Base-by-base conservation (phyloP, 2,113 vertebrate species). In the Synchiropus splendidus region DNA sequence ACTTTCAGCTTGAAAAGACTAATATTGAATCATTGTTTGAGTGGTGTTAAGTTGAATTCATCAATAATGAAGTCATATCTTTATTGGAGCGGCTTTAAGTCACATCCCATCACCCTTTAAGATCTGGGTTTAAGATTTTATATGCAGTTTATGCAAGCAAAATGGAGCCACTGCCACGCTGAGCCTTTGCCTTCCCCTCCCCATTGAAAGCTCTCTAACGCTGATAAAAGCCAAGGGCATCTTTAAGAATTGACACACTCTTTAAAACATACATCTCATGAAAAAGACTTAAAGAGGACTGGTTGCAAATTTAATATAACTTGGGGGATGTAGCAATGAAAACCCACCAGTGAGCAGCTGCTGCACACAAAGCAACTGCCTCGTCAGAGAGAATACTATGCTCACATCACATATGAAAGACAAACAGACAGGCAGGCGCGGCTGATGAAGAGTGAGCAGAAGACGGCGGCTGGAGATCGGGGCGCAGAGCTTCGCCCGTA, bases 251-350 rank as follows among this genome's bases (percentile, higher is more conserved):
- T 83, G 77, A 82, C 68, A 78, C 51, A 59, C 55, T 73, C 74
- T 82, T 80, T 79, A 80, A 83, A 83, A 80, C 78, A 84, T 73
- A 72, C 74, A 79, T 74, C 67, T 78, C 59, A 71, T 74, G 68
- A 78, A 82, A 79, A 74, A 64, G 72, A 78, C 67, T 83, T 83
- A 72, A 81, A 82, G 72, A 79, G 79, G 68, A 53, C 61, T 58
- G 63, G 70, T 58, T 83, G 73, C 71, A 83, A 84, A 79, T 82
- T 79, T 79, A 76, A 84, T 82, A 80, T 74, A 78, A 79, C 78
- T 84, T 65, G 74, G 72, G 68, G 73, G 68, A 76, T 70, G 74
- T 61, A 47, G 66, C 54, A 67, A 62, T 64, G 64, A 77, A 82
- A 78, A 65, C 77, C 52, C 71, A 80, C 65, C 45, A 68, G 66